Conservation (phyloP, 1,140 invertebrate species). For the Metopolophium dirhodum region DNA sequence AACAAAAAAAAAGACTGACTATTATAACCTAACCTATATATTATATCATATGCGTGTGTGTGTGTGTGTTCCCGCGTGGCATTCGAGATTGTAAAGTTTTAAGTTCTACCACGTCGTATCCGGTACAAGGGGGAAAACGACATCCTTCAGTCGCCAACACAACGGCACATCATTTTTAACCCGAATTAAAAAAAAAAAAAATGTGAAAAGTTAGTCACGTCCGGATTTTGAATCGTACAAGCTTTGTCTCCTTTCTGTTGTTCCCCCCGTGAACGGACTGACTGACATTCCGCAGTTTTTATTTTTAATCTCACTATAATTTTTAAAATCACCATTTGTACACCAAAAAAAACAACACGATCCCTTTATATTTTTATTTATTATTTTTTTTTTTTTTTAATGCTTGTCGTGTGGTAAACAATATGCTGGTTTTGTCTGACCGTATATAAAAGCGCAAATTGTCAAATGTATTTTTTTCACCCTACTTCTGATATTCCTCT, state of each 20-base stretch:
- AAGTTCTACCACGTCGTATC: slow-evolving; percentile 32
- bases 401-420: slow-evolving; percentile 26
- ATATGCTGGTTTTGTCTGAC: slow-evolving; percentile 10
- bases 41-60: neutral
- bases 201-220: slow-evolving; percentile 53
- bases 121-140: slow-evolving; percentile 47
- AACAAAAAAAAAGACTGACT: neutral
- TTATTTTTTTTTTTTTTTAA: slow-evolving; percentile 38
- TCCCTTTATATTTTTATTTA: slow-evolving; percentile 14
- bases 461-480: neutral
- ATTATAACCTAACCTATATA: neutral
- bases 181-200: slow-evolving; percentile 52
- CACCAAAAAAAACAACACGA: neutral
- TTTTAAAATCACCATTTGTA: neutral
- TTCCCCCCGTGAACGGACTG: neutral
- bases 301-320: slow-evolving; percentile 36
- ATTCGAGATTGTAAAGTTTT: slow-evolving; percentile 43
- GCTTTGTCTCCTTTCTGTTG: slow-evolving; percentile 47
- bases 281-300: slow-evolving; percentile 43
- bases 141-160: slow-evolving; percentile 19
- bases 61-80: too few species aligned
- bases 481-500: neutral
- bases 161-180: slow-evolving; percentile 55
- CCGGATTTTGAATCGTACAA: slow-evolving; percentile 52
- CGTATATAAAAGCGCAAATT: neutral